Evolutionary conservation across 1,140 invertebrate species (phyloP).

Genomic region (Pseudomyrmex pallidus): DNA sequence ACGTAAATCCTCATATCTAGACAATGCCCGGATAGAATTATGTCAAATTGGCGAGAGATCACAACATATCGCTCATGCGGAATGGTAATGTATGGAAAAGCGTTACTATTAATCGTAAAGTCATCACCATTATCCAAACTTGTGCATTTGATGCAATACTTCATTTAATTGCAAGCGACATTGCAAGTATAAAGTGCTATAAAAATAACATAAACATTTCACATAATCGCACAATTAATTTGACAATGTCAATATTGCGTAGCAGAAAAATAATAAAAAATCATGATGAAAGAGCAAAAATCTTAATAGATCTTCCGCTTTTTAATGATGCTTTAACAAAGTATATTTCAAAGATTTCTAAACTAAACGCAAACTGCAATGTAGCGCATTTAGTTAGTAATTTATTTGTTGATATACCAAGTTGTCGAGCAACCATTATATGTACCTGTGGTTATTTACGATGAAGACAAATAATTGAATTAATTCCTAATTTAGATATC

Average conservation of each 20-base stretch:
- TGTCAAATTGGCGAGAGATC: background rate
- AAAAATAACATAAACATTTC: background rate
- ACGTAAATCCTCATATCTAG: background rate
- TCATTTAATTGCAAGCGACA: background rate
- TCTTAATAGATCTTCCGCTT: background rate
- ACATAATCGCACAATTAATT: background rate
- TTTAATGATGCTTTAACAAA: background rate
- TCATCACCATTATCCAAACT: background rate
- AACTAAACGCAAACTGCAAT: background rate
- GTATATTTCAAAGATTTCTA: background rate
- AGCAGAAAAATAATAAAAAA: background rate
- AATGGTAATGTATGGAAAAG: conserved; percentile 1
- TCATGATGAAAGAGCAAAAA: background rate
- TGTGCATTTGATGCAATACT: background rate
- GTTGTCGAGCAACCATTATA: background rate
- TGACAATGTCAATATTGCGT: background rate
- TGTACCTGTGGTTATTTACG: background rate
- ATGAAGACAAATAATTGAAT: background rate
- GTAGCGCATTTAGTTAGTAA: background rate
- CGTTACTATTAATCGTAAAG: background rate
- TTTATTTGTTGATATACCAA: background rate
- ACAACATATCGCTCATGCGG: background rate
- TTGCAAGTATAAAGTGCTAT: background rate
- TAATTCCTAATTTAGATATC: background rate
- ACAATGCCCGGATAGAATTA: conserved; percentile 7